phyloP scores from a whole-genome alignment of 2,888 invertebrate species.

The Gibbula magus region DNA sequence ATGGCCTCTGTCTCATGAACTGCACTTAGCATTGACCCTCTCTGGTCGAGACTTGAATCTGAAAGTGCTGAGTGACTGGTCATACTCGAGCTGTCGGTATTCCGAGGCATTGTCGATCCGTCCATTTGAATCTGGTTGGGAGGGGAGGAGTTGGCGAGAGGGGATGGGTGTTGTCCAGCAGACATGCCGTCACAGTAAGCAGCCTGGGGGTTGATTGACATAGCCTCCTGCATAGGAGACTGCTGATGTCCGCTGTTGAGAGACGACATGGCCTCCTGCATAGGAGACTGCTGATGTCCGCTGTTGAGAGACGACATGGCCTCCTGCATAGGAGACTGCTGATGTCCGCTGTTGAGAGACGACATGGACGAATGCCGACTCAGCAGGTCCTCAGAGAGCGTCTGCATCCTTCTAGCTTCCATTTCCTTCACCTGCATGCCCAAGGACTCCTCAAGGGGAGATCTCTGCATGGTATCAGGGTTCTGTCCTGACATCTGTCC shows the following conservation, averaged over 20 bases:
- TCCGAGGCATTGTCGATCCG: neutral
- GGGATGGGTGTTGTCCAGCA: constrained; percentile 9
- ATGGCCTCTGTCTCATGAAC: constrained; percentile 1
- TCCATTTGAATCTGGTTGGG: constrained; percentile 9
- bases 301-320: constrained; percentile 27
- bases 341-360: constrained; percentile 31
- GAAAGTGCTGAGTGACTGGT: constrained; percentile 15
- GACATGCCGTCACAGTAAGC: neutral
- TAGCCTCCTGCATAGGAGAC: constrained; percentile 34
- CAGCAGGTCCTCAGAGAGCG: constrained; percentile 24
- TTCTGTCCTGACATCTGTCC: constrained; percentile 11
- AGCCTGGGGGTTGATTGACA: constrained; percentile 5
- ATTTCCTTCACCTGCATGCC: neutral
- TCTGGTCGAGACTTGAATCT: constrained; percentile 11
- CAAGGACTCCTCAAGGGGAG: neutral
- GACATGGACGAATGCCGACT: constrained; percentile 28
- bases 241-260: constrained; percentile 29
- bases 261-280: constrained; percentile 31
- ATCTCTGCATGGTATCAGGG: constrained; percentile 24
- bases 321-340: constrained; percentile 38
- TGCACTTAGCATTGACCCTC: neutral
- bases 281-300: constrained; percentile 32
- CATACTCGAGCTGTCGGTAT: constrained; percentile 20
- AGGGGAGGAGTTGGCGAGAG: constrained; percentile 13
- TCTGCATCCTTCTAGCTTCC: constrained; percentile 20